Evolutionary conservation across 53 echinoderm and acorn worm genomes (phyloP), one percentile per base, ranked within the genome.

Genomic region (Luidia sarsii): DNA sequence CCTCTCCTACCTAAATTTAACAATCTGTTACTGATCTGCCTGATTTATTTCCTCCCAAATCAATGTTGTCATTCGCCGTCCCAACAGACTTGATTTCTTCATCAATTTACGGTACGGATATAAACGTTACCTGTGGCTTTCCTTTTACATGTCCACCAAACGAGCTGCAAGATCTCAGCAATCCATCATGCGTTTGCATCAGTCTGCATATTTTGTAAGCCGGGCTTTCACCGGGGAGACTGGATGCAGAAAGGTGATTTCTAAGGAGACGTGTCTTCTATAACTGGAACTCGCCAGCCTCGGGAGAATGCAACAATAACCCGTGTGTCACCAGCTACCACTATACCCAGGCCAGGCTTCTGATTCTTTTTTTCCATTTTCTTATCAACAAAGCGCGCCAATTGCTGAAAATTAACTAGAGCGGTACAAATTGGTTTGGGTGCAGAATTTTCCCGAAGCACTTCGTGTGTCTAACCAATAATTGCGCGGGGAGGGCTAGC

Each of bases 11-110:
- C 41, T 41, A 69, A 28, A 50, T 19, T 20, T 30, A 56, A 54
- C 55, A 72, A 49, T 27, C 39, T 55, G 54, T 32, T 72, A 27
- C 38, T 22, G 36, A 37, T 72, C 56, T 72, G 39, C 37, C 56
- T 55, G 72, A 72, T 72, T 31, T 56, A 72, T 72, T 72, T 72
- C 37, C 41, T 56, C 72, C 56, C 55, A 54, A 72, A 72, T 72
- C 34, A 53, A 33, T 32, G 35, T 54, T 72, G 72, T 72, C 72
- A 72, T 39, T 72, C 39, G 22, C 24, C 41, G 16, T 54, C 57
- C 72, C 63, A 8, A 36, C 9, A 63, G 63, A 63, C 63, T 35
- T 36, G 14, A 63, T 63, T 63, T 63, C 63, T 63, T 35, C 63
- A 63, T 63, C 63, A 63, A 35, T 63, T 63, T 63, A 36, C 63